Evolutionary conservation across 2,888 invertebrate species (phyloP).

Genomic region (Bruchidius siliquastri): DNA sequence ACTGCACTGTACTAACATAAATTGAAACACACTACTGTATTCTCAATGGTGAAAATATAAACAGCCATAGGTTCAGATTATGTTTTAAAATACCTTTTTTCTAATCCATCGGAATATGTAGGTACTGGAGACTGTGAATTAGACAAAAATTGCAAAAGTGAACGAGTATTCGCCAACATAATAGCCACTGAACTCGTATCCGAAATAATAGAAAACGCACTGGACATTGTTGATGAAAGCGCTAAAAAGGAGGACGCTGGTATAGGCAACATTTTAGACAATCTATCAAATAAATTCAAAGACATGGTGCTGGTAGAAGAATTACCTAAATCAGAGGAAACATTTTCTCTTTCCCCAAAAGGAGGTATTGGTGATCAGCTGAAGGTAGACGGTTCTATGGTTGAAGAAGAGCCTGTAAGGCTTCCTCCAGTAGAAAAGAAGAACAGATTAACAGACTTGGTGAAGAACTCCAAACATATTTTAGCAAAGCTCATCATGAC

Average conservation of each 20-base stretch:
- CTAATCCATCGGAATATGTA: constrained; percentile 6
- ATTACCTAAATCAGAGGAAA: constrained; percentile 10
- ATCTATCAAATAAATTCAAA: constrained; percentile 16
- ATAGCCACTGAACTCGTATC: constrained; percentile 39
- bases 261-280: constrained; percentile 20
- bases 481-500: constrained; percentile 32
- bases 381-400: constrained; percentile 15
- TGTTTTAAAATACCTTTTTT: constrained; percentile 1
- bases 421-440: constrained; percentile 47
- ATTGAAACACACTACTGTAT: not conserved
- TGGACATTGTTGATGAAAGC: constrained; percentile 33
- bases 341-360: not conserved
- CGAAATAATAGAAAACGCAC: constrained; percentile 43
- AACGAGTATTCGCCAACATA: constrained; percentile 18
- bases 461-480: constrained; percentile 42
- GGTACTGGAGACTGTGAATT: constrained; percentile 29
- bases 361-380: constrained; percentile 30
- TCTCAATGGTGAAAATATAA: not conserved
- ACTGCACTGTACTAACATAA: too few relatives aligned
- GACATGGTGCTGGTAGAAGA: constrained; percentile 13
- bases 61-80: not conserved
- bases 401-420: constrained; percentile 18
- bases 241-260: constrained; percentile 4
- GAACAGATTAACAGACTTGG: constrained; percentile 42
- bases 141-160: constrained; percentile 17